These are phyloP conservation scores for Tupiocoris notatus DNA, from an alignment of 2,888 invertebrate genomes.

Conservation along the genomic window DNA sequence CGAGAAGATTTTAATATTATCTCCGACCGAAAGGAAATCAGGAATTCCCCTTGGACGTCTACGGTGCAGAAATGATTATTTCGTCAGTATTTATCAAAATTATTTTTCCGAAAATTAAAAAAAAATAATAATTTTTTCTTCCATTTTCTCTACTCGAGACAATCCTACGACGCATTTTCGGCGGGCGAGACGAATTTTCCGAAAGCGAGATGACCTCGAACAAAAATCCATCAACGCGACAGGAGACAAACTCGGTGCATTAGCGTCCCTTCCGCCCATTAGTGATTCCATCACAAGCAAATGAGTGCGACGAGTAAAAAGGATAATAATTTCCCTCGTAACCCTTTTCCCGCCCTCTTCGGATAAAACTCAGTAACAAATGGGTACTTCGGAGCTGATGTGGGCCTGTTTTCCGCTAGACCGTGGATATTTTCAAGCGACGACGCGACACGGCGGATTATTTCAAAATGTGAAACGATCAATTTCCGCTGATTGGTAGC, in stretches of 20 bases:
- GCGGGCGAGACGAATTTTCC: no score
- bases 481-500: slow-evolving; percentile 27
- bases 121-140: no score
- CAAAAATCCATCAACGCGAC: slow-evolving; percentile 15
- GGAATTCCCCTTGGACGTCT: no score
- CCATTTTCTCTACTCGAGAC: no score
- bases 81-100: no score
- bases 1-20: no score
- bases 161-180: no score
- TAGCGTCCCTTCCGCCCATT: slow-evolving; percentile 40
- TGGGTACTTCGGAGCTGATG: slow-evolving; percentile 14
- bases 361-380: slow-evolving; percentile 38
- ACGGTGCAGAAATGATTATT: no score
- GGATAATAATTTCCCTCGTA: slow-evolving; percentile 35
- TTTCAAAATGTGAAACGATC: slow-evolving; percentile 37
- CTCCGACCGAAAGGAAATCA: no score
- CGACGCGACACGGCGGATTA: slow-evolving; percentile 36
- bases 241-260: slow-evolving; percentile 30
- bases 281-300: slow-evolving; percentile 38
- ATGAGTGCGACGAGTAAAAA: slow-evolving; percentile 38
- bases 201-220: not conserved
- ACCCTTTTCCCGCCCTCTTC: slow-evolving; percentile 8
- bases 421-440: not conserved
- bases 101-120: no score
- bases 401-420: slow-evolving; percentile 13